Conservation (phyloP, 2,888 invertebrate genomes). For the Dasypolia templi region DNA sequence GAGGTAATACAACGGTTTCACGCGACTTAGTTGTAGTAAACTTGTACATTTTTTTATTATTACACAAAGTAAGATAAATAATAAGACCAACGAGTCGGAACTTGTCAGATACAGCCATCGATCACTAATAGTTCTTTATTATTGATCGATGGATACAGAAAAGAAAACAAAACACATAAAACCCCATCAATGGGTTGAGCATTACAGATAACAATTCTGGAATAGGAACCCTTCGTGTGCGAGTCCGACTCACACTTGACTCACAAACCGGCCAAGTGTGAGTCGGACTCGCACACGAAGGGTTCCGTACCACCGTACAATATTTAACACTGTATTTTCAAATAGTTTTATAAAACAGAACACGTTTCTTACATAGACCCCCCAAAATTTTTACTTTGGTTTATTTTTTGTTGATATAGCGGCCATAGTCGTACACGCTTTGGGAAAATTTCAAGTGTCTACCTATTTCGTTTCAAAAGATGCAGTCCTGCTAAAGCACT, state of each 20-base stretch:
- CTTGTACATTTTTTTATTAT: too few species aligned
- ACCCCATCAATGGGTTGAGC: too few species aligned
- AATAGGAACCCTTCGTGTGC: too few species aligned
- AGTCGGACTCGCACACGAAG: neutral
- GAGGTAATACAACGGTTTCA: neutral
- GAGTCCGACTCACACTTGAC: too few species aligned
- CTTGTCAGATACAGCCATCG: neutral
- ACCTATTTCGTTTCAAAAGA: neutral
- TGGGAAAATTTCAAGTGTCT: neutral
- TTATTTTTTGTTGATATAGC: neutral
- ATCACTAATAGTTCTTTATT: too few species aligned
- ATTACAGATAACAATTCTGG: neutral
- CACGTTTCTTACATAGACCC: neutral
- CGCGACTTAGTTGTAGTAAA: too few species aligned
- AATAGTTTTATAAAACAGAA: neutral
- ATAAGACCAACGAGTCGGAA: neutral
- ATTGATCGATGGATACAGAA: too few species aligned
- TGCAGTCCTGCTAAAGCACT: neutral
- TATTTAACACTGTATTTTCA: neutral
- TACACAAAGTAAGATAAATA: neutral
- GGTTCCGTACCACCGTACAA: neutral
- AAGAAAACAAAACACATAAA: neutral
- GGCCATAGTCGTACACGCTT: neutral
- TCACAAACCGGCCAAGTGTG: neutral
- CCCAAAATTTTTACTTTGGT: neutral